These are phyloP conservation scores for Acromyrmex echinatior DNA, from an alignment of 1,140 invertebrate genomes.

Conservation along the genomic window DNA sequence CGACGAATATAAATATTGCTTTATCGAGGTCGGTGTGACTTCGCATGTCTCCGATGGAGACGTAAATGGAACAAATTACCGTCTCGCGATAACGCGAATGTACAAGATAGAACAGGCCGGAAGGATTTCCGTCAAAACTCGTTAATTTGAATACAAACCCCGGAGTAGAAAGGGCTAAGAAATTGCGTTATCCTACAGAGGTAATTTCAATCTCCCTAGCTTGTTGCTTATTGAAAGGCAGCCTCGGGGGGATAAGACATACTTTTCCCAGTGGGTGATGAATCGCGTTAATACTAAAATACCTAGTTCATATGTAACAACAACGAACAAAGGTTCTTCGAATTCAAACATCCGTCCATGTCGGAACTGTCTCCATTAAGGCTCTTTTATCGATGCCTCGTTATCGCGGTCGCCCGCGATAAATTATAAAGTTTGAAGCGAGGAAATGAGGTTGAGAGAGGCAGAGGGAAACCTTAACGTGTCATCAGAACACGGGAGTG, in stretches of 20 bases:
- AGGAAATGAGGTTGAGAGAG: too few species aligned
- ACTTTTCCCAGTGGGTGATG: conserved; percentile 52
- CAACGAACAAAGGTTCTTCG: background rate
- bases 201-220: conserved; percentile 59
- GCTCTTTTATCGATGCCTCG: conserved; percentile 32
- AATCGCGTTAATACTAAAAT: conserved; percentile 44
- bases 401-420: conserved; percentile 19
- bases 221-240: conserved; percentile 53
- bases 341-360: conserved; percentile 5
- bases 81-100: background rate
- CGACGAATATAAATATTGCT: background rate
- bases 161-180: background rate
- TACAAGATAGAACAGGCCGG: background rate
- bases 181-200: conserved; percentile 55
- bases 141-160: conserved; percentile 46
- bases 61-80: conserved; percentile 32
- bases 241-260: background rate
- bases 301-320: conserved; percentile 17
- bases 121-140: conserved; percentile 40
- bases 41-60: background rate
- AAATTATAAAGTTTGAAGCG: conserved; percentile 31
- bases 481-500: background rate
- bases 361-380: background rate
- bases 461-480: conserved; percentile 11
- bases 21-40: background rate